Percentiles rank a stretch among this genome's conserved stretches.
These are phyloP conservation scores for Branchinecta lindahli DNA, from an alignment of 1,140 invertebrate species.

Conservation along the genomic window DNA sequence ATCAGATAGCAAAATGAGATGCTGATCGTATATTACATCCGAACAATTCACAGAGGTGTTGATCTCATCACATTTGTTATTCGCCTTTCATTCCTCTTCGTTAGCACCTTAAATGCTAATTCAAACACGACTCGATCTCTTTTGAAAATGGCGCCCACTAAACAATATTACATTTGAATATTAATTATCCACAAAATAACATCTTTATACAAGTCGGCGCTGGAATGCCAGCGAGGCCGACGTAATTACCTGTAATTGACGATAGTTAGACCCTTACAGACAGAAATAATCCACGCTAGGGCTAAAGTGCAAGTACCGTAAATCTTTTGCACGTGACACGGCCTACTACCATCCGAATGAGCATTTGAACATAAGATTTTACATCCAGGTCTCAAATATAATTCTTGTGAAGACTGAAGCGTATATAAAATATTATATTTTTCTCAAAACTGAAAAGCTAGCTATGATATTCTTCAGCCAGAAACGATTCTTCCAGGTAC, in stretches of 20 bases:
- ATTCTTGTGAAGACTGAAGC: too few relatives aligned
- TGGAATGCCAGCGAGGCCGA: not conserved
- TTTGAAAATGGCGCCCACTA: slow-evolving; percentile 4
- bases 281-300: too few relatives aligned
- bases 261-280: not conserved
- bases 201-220: not conserved
- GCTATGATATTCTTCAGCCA: too few relatives aligned
- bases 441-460: too few relatives aligned
- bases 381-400: too few relatives aligned
- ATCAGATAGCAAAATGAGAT: slow-evolving; percentile 1
- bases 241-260: slow-evolving; percentile 3
- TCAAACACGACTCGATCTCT: not conserved
- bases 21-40: not conserved
- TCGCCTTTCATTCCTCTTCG: slow-evolving; percentile 7
- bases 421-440: too few relatives aligned
- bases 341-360: too few relatives aligned
- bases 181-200: slow-evolving; percentile 1
- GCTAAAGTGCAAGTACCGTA: too few relatives aligned
- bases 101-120: slow-evolving; percentile 11
- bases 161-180: slow-evolving; percentile 11
- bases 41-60: slow-evolving; percentile 3
- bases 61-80: slow-evolving; percentile 9
- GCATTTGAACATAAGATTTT: too few relatives aligned
- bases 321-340: too few relatives aligned
- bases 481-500: too few relatives aligned